Evolutionary conservation across 2,888 invertebrate species (phyloP).

Genomic region (Boloria euphrosyne): DNA sequence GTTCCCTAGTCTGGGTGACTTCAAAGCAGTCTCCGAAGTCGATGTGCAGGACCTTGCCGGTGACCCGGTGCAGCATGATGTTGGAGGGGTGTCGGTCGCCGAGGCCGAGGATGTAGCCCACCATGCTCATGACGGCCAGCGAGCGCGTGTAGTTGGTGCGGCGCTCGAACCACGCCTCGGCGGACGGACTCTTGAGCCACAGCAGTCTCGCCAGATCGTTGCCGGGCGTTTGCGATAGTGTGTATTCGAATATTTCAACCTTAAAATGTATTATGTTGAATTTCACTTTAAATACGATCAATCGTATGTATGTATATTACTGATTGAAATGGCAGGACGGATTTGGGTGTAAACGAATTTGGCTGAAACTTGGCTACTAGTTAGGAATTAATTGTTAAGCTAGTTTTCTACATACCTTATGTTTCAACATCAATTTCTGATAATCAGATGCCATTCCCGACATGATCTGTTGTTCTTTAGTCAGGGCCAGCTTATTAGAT

Average conservation of each 20-base stretch:
- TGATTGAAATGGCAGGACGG: too few species aligned
- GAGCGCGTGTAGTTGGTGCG: slow-evolving; percentile 99
- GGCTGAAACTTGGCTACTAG: too few species aligned
- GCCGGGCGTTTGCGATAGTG: slow-evolving; percentile 95
- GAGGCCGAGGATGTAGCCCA: slow-evolving; percentile 97
- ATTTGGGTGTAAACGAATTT: too few species aligned
- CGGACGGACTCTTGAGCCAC: slow-evolving; percentile 98
- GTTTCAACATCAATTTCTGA: slow-evolving; percentile 97
- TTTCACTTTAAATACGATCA: not conserved
- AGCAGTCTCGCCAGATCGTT: slow-evolving; percentile 96
- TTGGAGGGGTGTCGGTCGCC: slow-evolving; percentile 99
- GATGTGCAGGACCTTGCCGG: slow-evolving; percentile 99
- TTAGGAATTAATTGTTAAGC: too few species aligned
- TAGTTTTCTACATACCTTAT: slow-evolving; percentile 85
- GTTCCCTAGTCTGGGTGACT: slow-evolving; percentile 99
- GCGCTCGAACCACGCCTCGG: slow-evolving; percentile 99
- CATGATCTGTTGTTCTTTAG: slow-evolving; percentile 99
- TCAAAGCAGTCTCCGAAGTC: slow-evolving; percentile 99
- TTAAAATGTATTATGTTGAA: slow-evolving; percentile 37
- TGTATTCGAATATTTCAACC: slow-evolving; percentile 98
- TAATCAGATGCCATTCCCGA: slow-evolving; percentile 98
- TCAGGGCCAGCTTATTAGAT: slow-evolving; percentile 89
- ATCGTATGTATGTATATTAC: not conserved
- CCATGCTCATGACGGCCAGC: slow-evolving; percentile 99
- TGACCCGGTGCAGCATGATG: slow-evolving; percentile 98